phyloP scores from a whole-genome alignment of 2,113 vertebrate species.

The Carassius gibelio region DNA sequence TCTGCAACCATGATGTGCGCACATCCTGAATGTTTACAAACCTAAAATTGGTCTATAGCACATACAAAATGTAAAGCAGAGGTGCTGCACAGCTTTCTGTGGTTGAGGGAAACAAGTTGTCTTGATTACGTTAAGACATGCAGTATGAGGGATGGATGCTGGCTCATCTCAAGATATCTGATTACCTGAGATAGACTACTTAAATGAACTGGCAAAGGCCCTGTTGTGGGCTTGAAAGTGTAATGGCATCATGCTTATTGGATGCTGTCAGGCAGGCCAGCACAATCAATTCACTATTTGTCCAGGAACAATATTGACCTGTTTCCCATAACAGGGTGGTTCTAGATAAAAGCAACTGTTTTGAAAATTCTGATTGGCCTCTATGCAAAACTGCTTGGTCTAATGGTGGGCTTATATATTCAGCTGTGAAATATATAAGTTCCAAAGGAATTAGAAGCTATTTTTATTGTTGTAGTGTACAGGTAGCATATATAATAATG shows the following conservation, averaged over 20 bases:
- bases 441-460: neutral
- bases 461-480: neutral
- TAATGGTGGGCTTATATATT: neutral
- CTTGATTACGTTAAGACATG: neutral
- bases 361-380: too few relatives aligned
- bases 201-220: neutral
- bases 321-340: neutral
- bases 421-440: neutral
- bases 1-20: too few relatives aligned
- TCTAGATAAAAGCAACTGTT: too few relatives aligned
- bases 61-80: neutral
- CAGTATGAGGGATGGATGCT: constrained; percentile 4
- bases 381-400: neutral
- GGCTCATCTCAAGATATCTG: constrained; percentile 21
- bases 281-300: constrained; percentile 17
- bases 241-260: constrained; percentile 17
- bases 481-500: neutral
- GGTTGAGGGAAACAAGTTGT: neutral
- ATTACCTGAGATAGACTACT: constrained; percentile 6
- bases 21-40: too few relatives aligned
- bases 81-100: neutral
- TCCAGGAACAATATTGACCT: neutral
- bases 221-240: neutral
- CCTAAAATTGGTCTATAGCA: too few relatives aligned
- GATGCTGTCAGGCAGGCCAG: neutral